Base-by-base conservation (phyloP, 92 coral and sea anemone genomes). In the Epizoanthus scotinus region DNA sequence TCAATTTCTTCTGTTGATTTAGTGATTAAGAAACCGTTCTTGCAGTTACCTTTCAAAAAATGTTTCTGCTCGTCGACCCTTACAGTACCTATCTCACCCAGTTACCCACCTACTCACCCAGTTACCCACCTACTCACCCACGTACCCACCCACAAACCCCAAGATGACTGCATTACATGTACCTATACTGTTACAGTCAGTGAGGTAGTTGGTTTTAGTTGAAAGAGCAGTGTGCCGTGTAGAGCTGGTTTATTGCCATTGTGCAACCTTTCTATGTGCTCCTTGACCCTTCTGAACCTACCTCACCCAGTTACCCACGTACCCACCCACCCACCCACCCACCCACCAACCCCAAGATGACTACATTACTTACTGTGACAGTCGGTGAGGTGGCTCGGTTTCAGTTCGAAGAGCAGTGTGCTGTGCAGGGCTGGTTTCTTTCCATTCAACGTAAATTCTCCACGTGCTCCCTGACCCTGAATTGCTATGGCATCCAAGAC, bases 391-490 rank as follows among this genome's bases (percentile, higher is more conserved):
- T 95, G 99, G 64, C 49, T 90, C 13, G 94, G 85, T 63, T 88
- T 87, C 53, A 95, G 85, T 83, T 95, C 98, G 80, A 95, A 95
- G 65, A 95, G 66, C 47, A 95, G 71, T 3, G 90, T 92, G 29
- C 98, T 95, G 61, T 95, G 95, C 31, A 83, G 19, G 50, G 98
- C 94, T 63, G 99, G 98, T 56, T 86, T 91, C 85, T 89, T 93
- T 68, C 98, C 97, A 61, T 95, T 95, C 44, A 95, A 82, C 82
- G 90, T 93, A 58, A 95, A 90, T 85, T 93, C 99, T 27, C 99
- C 99, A 63, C 93, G 90, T 54, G 99, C 99, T 60, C 99, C 99
- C 77, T 95, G 98, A 5, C 99, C 99, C 59, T 93, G 99, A 8
- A 95, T 94, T 9, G 87, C 83, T 54, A 95, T 90, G 18, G 91